phyloP scores from a whole-genome alignment of 2,888 invertebrate genomes.

The Liposcelis brunnea region DNA sequence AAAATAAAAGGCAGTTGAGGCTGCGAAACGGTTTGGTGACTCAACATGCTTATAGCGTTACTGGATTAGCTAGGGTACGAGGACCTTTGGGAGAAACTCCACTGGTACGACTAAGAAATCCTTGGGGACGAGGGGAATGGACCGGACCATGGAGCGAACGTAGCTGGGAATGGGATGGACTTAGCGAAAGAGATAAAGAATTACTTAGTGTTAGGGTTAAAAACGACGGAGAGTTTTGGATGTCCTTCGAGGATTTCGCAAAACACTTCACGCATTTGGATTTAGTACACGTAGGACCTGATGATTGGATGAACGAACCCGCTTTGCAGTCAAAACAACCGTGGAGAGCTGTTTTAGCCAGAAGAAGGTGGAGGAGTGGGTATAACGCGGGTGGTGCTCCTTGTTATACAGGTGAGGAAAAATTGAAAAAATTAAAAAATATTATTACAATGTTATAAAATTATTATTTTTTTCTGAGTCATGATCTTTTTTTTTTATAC shows the following conservation, averaged over 20 bases:
- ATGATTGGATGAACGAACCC: slow-evolving; percentile 53
- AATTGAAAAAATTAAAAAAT: neutral
- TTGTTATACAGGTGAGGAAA: slow-evolving; percentile 30
- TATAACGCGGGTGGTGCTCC: slow-evolving; percentile 57
- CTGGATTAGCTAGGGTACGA: slow-evolving; percentile 50
- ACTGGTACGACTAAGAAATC: slow-evolving; percentile 41
- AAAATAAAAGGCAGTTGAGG: slow-evolving; percentile 35
- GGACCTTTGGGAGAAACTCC: slow-evolving; percentile 28
- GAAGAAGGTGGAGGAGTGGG: slow-evolving; percentile 46
- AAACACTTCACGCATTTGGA: slow-evolving; percentile 46
- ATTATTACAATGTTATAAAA: neutral
- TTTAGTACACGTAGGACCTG: slow-evolving; percentile 58
- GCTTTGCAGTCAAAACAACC: slow-evolving; percentile 48
- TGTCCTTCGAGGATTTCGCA: slow-evolving; percentile 52
- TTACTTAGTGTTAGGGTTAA: slow-evolving; percentile 40
- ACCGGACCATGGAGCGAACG: slow-evolving; percentile 54
- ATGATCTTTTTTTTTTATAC: neutral
- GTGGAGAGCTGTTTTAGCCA: slow-evolving; percentile 51
- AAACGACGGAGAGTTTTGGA: slow-evolving; percentile 56
- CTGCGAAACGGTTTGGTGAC: slow-evolving; percentile 44
- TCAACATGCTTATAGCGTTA: slow-evolving; percentile 50
- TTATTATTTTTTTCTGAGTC: too few relatives aligned
- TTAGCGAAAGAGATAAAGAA: slow-evolving; percentile 43
- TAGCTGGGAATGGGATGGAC: slow-evolving; percentile 49
- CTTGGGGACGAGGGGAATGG: slow-evolving; percentile 50